Base-by-base conservation (phyloP, 2,888 invertebrate genomes). In the Amiota mariae region DNA sequence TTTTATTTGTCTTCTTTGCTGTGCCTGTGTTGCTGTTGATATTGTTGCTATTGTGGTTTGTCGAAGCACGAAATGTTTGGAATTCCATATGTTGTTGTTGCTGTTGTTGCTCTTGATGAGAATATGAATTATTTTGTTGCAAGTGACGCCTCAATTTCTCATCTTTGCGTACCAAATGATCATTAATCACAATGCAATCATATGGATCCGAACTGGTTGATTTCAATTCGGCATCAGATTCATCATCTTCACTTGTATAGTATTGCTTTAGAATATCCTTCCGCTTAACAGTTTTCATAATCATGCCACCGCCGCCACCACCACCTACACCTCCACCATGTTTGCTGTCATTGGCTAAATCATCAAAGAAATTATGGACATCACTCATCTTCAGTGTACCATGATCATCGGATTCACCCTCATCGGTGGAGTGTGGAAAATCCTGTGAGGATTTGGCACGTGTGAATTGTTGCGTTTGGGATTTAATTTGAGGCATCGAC, bases 161-260 rank as follows among this genome's bases (percentile, higher is more conserved):
- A 76, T 91, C 91, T 88, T 87, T 87, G 71, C 87, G 88, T 74
- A 90, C 90, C 63, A 90, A 82, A 82, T 95, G 95, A 90, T 96
- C 96, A 81, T 96, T 95, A 46, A 96, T 95, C 71, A 96, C 94
- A 80, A 96, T 96, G 87, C 96, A 96, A 86, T 94, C 94, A 81
- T 94, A 94, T 47, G 94, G 94, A 91, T 94, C 94, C 67, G 94
- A 94, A 85, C 94, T 94, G 67, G 94, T 93, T 70, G 94, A 94
- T 87, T 88, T 89, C 10, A 89, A 78, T 70, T 89, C 89, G 11
- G 81, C 79, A 77, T 88, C 89, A 68, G 93, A 93, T 10, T 93
- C 93, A 85, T 93, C 93, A 77, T 93, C 92, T 77, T 91, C 91
- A 83, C 91, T 91, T 70, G 90, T 91, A 76, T 93, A 93, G 87